These are phyloP conservation scores for Drosophila repletoides DNA, from an alignment of 1,140 invertebrate genomes.

Conservation along the genomic window DNA sequence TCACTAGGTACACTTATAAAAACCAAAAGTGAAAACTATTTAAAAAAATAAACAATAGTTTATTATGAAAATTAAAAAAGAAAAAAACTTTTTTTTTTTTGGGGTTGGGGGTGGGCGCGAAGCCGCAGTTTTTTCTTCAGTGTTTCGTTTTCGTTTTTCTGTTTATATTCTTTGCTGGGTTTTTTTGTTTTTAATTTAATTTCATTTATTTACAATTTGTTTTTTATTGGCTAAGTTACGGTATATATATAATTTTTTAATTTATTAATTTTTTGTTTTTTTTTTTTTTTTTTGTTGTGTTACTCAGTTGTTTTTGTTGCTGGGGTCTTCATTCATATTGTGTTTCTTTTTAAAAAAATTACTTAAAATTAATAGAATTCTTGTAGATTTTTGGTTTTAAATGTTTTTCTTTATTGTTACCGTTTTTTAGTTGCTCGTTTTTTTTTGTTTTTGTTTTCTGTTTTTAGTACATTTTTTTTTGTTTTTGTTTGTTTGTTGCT, in stretches of 20 bases:
- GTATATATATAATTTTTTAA: constrained; percentile 38
- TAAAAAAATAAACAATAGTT: constrained; percentile 69
- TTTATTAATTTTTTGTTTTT: constrained; percentile 39
- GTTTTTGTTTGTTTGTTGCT: constrained; percentile 26
- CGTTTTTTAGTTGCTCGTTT: constrained; percentile 62
- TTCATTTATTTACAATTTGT: constrained; percentile 56
- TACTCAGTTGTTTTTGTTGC: constrained; percentile 55
- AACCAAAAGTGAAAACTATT: constrained; percentile 77
- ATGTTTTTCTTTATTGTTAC: constrained; percentile 77
- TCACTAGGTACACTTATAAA: constrained; percentile 81
- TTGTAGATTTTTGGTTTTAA: constrained; percentile 81
- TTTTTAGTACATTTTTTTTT: constrained; percentile 39
- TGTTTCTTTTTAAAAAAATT: constrained; percentile 66
- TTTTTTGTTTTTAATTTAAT: constrained; percentile 38
- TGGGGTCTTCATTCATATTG: constrained; percentile 43
- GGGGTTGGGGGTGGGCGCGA: constrained; percentile 56
- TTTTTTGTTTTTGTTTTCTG: constrained; percentile 30
- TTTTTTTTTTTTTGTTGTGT: constrained; percentile 43
- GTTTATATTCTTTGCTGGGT: constrained; percentile 23
- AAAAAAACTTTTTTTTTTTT: constrained; percentile 69
- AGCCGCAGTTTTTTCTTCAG: constrained; percentile 53
- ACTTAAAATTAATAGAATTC: constrained; percentile 78
- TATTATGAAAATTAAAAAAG: constrained; percentile 68
- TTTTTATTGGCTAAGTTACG: constrained; percentile 71
- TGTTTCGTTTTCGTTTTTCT: constrained; percentile 12